Base-by-base conservation (phyloP, 1,140 invertebrate genomes). In the Diorhabda sublineata region DNA sequence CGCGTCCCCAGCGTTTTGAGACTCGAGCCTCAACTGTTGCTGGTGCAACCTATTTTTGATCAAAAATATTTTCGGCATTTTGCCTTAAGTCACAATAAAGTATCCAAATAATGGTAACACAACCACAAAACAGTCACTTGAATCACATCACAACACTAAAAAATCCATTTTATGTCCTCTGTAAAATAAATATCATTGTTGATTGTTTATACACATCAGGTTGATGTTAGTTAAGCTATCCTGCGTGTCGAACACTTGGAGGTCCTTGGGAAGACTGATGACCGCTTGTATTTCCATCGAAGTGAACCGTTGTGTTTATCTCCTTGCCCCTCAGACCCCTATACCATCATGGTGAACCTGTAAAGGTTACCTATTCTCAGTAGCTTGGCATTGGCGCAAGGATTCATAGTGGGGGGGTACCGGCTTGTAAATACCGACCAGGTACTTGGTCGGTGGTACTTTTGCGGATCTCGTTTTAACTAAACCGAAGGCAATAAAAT, bases 61-160 rank as follows among this genome's bases (percentile, higher is more conserved):
- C 71, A 93, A 81, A 81, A 94, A 95, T 80, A 95, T 94, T 85
- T 95, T 94, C 83, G 92, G 92, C 93, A 95, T 95, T 77, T 85
- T 87, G 75, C 8, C 41, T 56, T 11, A 7, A 62, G 43, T 62
- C 61, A 62, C 61, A 44, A 11, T 7, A 62, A 43, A 44, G 26
- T 45, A 61, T 9, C 59, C 26, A 44, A 45, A 62, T 11, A 62
- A 47, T 47, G 47, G 47, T 44, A 8, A 62, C 61, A 62, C 61
- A 62, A 62, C 61, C 61, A 62, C 61, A 11, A 4, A n/a, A 61
- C n/a, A 42, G 61, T 43, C 61, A 62, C 61, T 44, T 42, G 44
- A 43, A 11, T 62, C 61, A 62, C 61, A 62, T 62, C 61, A 62
- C 61, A 62, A 45, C 61, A 62, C 61, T 44, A 62, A 44, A 62